A percentile compares a stretch with the other conserved stretches of the same genome.
phyloP scores from a whole-genome alignment of 2,113 vertebrate genomes.

The Pteronura brasiliensis region DNA sequence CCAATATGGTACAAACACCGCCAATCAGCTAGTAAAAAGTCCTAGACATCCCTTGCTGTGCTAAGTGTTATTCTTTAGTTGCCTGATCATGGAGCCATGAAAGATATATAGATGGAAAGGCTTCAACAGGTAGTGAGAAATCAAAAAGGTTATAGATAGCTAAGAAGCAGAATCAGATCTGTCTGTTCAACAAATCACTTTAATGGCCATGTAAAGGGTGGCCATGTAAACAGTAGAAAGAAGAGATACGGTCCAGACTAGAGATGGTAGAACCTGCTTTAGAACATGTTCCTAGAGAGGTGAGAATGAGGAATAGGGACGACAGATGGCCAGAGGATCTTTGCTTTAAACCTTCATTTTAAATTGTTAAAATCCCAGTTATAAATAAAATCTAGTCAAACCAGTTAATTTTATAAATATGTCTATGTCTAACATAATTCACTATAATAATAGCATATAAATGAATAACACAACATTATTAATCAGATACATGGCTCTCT shows the following conservation, averaged over 20 bases:
- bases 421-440: not conserved
- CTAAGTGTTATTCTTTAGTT: not conserved
- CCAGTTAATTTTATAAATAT: conserved; percentile 18
- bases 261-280: not conserved
- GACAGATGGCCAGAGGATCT: not conserved
- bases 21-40: not conserved
- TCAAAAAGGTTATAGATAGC: not conserved
- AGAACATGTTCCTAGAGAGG: not conserved
- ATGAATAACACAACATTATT: not conserved
- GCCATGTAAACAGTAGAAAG: not conserved
- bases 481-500: not conserved
- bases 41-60: not conserved
- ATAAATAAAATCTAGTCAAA: conserved; percentile 29
- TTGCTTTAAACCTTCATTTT: not conserved
- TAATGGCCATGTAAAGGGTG: not conserved
- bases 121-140: conserved; percentile 1
- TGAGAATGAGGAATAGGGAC: not conserved
- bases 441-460: not conserved
- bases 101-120: not conserved
- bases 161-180: not conserved
- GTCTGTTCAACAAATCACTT: not conserved
- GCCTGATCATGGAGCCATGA: not conserved
- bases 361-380: not conserved
- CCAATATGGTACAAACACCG: not conserved
- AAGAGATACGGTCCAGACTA: not conserved